phyloP scores from a whole-genome alignment of 1,140 invertebrate species.

The Homarus americanus region DNA sequence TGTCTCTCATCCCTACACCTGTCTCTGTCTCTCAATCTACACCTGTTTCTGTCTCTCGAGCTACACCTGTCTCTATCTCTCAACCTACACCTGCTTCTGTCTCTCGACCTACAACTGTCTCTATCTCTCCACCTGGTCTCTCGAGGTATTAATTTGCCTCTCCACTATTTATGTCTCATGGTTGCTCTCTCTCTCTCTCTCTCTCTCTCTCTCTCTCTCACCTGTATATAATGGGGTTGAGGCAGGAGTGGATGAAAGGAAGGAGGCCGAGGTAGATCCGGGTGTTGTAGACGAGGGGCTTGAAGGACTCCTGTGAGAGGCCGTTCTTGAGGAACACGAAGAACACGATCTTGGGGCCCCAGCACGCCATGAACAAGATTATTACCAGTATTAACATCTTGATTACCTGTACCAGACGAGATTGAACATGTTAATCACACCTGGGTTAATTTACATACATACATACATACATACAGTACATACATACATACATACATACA shows the following conservation, averaged over 20 bases:
- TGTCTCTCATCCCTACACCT: no score
- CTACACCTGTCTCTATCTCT: no score
- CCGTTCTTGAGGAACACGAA: constrained; percentile 76
- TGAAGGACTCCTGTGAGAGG: constrained; percentile 46
- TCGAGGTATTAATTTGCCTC: no score
- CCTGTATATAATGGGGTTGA: constrained; percentile 81
- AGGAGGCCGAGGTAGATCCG: constrained; percentile 76
- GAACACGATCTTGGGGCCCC: constrained; percentile 79
- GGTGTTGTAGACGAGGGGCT: constrained; percentile 72
- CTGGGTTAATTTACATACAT: not conserved
- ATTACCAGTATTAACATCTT: constrained; percentile 78
- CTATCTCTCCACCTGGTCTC: no score
- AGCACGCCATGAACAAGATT: constrained; percentile 80
- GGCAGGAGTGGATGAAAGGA: constrained; percentile 78
- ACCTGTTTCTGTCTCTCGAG: no score
- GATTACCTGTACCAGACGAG: constrained; percentile 74
- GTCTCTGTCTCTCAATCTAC: no score
- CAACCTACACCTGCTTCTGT: no score
- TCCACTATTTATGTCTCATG: not conserved
- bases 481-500: not conserved
- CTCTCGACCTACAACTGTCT: no score
- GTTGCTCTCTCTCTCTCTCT: not conserved
- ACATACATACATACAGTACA: not conserved
- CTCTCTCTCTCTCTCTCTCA: constrained; percentile 73
- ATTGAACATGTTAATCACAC: not conserved